phyloP scores from a whole-genome alignment of 2,113 vertebrate genomes.

The Abramis brama region DNA sequence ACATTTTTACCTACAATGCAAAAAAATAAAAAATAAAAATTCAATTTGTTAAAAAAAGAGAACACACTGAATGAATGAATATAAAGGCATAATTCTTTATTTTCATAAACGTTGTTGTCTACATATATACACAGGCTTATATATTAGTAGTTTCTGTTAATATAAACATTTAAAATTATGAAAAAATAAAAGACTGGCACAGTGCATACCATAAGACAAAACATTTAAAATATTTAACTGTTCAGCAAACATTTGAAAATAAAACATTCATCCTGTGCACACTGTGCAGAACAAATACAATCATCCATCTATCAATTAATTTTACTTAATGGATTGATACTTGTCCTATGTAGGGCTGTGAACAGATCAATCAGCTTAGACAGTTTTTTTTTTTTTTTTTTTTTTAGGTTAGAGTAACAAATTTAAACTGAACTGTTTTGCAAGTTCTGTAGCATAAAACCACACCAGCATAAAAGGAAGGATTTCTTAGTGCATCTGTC shows the following conservation, averaged over 20 bases:
- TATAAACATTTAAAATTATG: not conserved
- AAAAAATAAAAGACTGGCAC: not conserved
- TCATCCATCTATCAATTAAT: not conserved
- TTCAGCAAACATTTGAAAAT: not conserved
- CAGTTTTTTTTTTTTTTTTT: no score
- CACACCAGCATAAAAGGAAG: constrained; percentile 45
- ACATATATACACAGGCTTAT: not conserved
- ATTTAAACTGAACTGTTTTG: not conserved
- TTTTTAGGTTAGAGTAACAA: not conserved
- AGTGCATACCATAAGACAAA: not conserved
- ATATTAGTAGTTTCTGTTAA: not conserved
- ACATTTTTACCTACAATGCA: not conserved
- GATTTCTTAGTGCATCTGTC: accelerated
- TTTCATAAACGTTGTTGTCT: not conserved
- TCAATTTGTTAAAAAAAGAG: not conserved
- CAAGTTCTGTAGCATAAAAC: not conserved
- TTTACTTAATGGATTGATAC: not conserved
- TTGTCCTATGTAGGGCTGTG: not conserved
- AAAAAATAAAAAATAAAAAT: no score
- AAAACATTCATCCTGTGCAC: not conserved
- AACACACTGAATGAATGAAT: not conserved
- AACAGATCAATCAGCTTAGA: not conserved
- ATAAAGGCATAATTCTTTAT: not conserved
- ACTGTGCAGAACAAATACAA: not conserved
- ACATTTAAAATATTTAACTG: not conserved